Base-by-base conservation (phyloP, 1,140 invertebrate genomes). In the Leptestheria dahalacensis region DNA sequence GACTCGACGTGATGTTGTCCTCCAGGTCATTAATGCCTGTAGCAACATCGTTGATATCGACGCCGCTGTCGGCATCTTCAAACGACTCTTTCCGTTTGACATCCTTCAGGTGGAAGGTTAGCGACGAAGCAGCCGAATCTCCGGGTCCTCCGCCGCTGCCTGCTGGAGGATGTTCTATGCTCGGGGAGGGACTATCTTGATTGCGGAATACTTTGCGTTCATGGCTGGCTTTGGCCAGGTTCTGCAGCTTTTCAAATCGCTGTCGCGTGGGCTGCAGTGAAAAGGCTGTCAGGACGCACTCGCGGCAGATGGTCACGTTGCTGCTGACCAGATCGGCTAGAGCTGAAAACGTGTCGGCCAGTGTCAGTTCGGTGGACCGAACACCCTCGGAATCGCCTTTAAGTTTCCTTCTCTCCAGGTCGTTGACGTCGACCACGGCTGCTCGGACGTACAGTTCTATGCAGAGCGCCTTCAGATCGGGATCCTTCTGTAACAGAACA, bases 351-450 rank as follows among this genome's bases (percentile, higher is more conserved):
- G 78, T 77, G 52, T 68, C 66, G 54, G 79, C 76, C 57, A 83
- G 66, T 51, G 73, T 71, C 49, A 74, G 73, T 33, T 77, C 77
- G 2, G 73, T 75, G 63, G 77, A 75, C 21, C 70, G 68, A 20
- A 75, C 72, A 15, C 76, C 76, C 21, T 75, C 74, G 47, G 73
- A 72, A 58, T 80, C 73, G 3, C 68, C 68, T 21, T 77, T 76
- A 1, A 72, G 68, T 69, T 85, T 85, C 41, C 80, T 78, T 61
- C 74, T 77, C 66, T 86, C 83, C 64, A 86, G 66, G 66, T 82
- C 80, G 65, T 86, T 88, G 78, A 86, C 82, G 65, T 86, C 84
- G 4, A 79, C 78, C 3, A 82, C 84, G 55, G 86, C 74, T 0
- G 82, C 83, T 58, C 80, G 75, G 23, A 86, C 81, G 66, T 84